Conservation (phyloP, 2,113 vertebrate species). For the Butorides virescens region DNA sequence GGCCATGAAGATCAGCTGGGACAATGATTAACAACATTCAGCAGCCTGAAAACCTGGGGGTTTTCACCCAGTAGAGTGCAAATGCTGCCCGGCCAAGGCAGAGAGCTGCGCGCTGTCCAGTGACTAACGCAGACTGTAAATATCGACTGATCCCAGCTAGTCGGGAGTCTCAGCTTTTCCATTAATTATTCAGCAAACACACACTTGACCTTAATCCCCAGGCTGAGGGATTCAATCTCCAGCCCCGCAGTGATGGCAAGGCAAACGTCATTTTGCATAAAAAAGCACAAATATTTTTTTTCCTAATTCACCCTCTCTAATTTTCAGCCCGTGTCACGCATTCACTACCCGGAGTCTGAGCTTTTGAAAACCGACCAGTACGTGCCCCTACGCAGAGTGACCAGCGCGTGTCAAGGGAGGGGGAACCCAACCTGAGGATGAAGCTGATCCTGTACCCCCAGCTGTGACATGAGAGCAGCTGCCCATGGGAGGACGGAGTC, state of each 20-base stretch:
- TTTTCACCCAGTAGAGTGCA: background rate
- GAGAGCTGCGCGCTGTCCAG: background rate
- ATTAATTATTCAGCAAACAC: background rate
- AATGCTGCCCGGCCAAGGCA: background rate
- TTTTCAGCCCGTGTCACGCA: background rate
- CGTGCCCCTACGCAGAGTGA: accelerated
- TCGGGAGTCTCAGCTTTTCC: background rate
- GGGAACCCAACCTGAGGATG: background rate
- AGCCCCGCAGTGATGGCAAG: background rate
- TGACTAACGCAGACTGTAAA: background rate
- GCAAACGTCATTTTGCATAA: background rate
- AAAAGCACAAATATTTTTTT: background rate
- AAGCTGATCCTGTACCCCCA: background rate
- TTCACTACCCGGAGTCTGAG: background rate
- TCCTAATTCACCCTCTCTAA: background rate
- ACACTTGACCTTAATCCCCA: background rate
- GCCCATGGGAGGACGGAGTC: background rate
- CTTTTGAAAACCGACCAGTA: background rate
- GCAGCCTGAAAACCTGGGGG: background rate
- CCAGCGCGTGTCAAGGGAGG: background rate
- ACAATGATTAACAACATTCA: background rate
- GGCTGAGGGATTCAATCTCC: background rate
- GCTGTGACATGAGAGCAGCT: background rate
- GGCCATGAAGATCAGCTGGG: background rate
- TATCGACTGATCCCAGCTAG: background rate